These are phyloP conservation scores for Phacellophora camtschatica DNA, from an alignment of 30 jellyfish, hydroid and myxozoan species.

Conservation along the genomic window DNA sequence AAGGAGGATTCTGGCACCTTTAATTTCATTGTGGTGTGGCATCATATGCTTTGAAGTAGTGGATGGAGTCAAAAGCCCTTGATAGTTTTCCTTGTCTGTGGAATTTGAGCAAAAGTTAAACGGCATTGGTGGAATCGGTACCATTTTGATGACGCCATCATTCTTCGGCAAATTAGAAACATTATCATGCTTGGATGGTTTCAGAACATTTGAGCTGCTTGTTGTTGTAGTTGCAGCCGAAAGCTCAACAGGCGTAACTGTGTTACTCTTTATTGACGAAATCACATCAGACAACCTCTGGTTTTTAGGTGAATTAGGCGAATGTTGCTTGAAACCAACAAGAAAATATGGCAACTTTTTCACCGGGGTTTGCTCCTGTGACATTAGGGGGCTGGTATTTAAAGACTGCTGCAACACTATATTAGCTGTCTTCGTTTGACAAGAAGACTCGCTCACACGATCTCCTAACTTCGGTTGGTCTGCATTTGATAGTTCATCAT, in stretches of 20 bases:
- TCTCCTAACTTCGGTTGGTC: neutral
- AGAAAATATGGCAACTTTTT: neutral
- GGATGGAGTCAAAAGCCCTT: neutral
- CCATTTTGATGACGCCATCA: neutral
- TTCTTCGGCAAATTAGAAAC: neutral
- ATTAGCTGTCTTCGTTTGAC: neutral
- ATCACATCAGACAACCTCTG: neutral
- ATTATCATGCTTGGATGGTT: neutral
- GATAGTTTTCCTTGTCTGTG: neutral
- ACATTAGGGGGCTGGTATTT: neutral
- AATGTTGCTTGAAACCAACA: neutral
- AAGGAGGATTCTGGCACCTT: conserved; percentile 4
- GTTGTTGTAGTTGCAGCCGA: neutral
- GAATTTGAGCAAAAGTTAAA: neutral
- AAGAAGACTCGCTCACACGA: neutral
- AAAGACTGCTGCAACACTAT: too few species aligned
- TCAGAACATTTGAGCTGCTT: neutral
- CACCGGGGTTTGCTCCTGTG: neutral
- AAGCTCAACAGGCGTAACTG: neutral
- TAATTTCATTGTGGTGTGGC: neutral
- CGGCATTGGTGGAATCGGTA: conserved; percentile 38
- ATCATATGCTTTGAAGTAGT: neutral
- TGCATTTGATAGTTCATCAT: neutral
- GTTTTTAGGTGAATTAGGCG: conserved; percentile 2
- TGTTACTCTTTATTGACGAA: neutral